Conservation (phyloP, 2,113 vertebrate genomes). For the Origma solitaria region DNA sequence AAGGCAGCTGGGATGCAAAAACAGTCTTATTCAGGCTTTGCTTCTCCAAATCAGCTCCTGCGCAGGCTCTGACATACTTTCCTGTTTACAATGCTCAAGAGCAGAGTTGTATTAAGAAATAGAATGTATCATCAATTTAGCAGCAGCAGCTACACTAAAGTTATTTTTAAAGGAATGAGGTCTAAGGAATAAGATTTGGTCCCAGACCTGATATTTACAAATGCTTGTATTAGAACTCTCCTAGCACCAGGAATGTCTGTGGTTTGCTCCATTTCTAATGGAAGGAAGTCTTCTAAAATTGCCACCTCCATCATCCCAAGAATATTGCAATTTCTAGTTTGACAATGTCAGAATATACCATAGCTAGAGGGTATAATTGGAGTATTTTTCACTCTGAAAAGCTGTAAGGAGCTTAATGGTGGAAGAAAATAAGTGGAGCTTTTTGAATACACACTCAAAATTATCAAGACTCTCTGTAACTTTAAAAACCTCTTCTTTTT, state of each 20-base stretch:
- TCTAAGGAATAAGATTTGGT: not conserved
- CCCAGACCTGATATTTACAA: not conserved
- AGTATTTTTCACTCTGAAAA: not conserved
- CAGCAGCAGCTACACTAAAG: not conserved
- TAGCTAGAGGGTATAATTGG: not conserved
- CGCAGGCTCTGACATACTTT: not conserved
- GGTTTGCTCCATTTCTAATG: not conserved
- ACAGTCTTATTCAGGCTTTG: not conserved
- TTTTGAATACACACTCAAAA: not conserved
- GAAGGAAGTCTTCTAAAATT: not conserved
- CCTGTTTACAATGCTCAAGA: not conserved
- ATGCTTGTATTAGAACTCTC: not conserved
- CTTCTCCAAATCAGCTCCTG: not conserved
- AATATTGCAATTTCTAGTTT: not conserved
- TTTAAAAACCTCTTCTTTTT: not conserved
- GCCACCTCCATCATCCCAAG: not conserved
- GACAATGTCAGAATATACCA: not conserved
- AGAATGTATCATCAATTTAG: not conserved
- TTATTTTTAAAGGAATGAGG: not conserved
- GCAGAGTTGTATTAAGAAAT: not conserved
- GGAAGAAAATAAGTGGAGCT: not conserved
- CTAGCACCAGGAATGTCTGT: not conserved
- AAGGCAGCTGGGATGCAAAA: not conserved
- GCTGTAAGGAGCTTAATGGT: not conserved
- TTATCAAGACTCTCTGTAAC: not conserved